Percentiles rank a stretch among this genome's conserved stretches.
Conservation (phyloP, 1,140 invertebrate genomes). For the Eriosoma lanigerum region DNA sequence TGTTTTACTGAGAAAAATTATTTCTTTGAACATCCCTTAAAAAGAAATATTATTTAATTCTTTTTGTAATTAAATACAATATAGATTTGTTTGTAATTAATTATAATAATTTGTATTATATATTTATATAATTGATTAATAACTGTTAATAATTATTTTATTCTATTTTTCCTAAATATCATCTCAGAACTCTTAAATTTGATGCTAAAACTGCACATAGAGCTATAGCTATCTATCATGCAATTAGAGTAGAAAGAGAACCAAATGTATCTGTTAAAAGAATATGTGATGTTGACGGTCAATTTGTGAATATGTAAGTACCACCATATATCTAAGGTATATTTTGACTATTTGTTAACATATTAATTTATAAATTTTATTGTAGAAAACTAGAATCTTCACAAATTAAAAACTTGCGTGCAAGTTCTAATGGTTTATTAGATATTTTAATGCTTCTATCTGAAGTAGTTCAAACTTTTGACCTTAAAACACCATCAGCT, state of each 20-base stretch:
- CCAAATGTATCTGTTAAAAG: conserved; percentile 71
- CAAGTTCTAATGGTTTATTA: conserved; percentile 72
- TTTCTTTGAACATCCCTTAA: conserved; percentile 40
- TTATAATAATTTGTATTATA: conserved; percentile 1
- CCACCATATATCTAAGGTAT: conserved; percentile 37
- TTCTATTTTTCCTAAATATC: conserved; percentile 50
- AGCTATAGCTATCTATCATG: conserved; percentile 73
- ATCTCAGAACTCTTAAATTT: conserved; percentile 62
- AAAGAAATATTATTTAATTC: conserved; percentile 46
- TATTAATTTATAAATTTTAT: conserved; percentile 54
- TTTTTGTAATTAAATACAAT: neutral
- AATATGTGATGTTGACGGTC: conserved; percentile 64
- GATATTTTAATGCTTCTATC: conserved; percentile 70
- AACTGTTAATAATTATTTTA: neutral
- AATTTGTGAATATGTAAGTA: conserved; percentile 68
- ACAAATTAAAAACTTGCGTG: conserved; percentile 68
- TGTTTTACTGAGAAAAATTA: conserved; percentile 28
- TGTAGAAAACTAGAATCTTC: conserved; percentile 64
- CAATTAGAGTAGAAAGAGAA: conserved; percentile 74
- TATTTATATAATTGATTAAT: neutral
- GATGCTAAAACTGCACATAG: conserved; percentile 64
- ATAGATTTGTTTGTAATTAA: neutral
- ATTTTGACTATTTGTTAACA: neutral
- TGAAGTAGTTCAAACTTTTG: conserved; percentile 71
- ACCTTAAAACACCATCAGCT: conserved; percentile 59